Conservation (phyloP, 2,113 vertebrate genomes). For the Scomber scombrus region DNA sequence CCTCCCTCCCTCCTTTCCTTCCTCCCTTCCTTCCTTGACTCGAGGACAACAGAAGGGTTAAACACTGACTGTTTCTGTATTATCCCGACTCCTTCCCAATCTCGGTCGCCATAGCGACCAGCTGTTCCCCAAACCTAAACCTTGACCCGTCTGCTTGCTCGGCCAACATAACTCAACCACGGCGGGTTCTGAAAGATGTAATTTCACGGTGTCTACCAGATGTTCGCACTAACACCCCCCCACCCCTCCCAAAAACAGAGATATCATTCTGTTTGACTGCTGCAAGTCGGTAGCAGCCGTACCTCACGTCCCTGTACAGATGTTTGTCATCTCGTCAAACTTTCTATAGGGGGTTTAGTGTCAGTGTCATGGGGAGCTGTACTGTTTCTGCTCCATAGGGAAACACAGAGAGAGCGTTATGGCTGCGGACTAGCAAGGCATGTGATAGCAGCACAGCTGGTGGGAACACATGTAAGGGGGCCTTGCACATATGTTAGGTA, state of each 20-base stretch:
- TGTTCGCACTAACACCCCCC: slow-evolving; percentile 66
- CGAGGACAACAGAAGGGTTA: neutral
- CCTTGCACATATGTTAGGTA: slow-evolving; percentile 68
- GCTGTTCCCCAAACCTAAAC: slow-evolving; percentile 62
- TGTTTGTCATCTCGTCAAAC: slow-evolving; percentile 40
- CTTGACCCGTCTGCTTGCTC: slow-evolving; percentile 51
- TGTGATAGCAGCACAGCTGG: slow-evolving; percentile 58
- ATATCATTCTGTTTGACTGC: slow-evolving; percentile 54
- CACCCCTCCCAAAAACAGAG: too few species aligned
- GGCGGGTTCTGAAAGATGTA: slow-evolving; percentile 55
- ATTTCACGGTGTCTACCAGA: slow-evolving; percentile 71
- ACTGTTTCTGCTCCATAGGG: slow-evolving; percentile 14
- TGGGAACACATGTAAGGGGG: slow-evolving; percentile 58
- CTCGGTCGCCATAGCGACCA: too few species aligned
- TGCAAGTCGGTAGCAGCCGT: slow-evolving; percentile 4
- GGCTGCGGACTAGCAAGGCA: slow-evolving; percentile 32
- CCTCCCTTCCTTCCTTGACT: too few species aligned
- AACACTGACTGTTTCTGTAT: neutral
- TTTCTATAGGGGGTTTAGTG: slow-evolving; percentile 21
- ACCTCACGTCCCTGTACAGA: slow-evolving; percentile 34
- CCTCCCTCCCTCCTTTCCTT: too few species aligned
- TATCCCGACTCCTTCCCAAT: neutral
- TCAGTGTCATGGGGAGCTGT: slow-evolving; percentile 6
- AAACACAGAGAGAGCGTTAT: neutral
- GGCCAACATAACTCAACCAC: slow-evolving; percentile 63